Base-by-base conservation (phyloP, 2,888 invertebrate species). In the Rhagium mordax region DNA sequence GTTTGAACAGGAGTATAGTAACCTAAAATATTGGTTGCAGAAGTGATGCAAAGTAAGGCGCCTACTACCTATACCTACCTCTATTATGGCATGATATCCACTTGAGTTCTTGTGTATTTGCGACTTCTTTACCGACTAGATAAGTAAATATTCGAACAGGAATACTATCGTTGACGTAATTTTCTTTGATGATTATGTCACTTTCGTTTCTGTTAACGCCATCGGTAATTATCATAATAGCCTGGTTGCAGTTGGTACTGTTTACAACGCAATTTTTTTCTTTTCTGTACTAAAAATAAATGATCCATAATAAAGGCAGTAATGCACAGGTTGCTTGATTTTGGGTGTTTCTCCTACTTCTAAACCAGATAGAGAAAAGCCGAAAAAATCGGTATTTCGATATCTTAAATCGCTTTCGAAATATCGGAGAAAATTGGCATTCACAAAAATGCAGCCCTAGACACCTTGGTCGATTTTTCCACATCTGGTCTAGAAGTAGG, bases 141-240 rank as follows among this genome's bases (percentile, higher is more conserved):
- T 97, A 99, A 0, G 98, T 98, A 88, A 99, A 99, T 70, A 99
- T 93, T 75, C 99, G 91, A 0, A 98, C 96, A 70, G 97, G 94
- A 82, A 93, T 94, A 77, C 90, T 92, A 76, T 93, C 93, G 74
- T 89, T 89, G 74, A 93, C 93, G 76, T 89, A 89, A 86, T 98
- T 98, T 87, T 96, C 93, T 78, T 91, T 89, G 75, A 94, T 91
- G 84, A 98, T 97, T 3, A 97, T 91, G 81, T 97, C 94, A 13
- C 96, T 95, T 78, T 95, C 91, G 86, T 96, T 96, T 61, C 95
- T 94, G 0, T 97, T 94, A 2, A 98, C 95, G 57, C 98, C 98
- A 87, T 99, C 99, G 0, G 99, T 98, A 76, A 99, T 93, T 71
- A 99, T 89, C 98, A 99, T 98, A 75, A 99, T 97, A 27, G 97